Evolutionary conservation across 1,140 invertebrate species (phyloP).

Genomic region (Drosophila obscura): DNA sequence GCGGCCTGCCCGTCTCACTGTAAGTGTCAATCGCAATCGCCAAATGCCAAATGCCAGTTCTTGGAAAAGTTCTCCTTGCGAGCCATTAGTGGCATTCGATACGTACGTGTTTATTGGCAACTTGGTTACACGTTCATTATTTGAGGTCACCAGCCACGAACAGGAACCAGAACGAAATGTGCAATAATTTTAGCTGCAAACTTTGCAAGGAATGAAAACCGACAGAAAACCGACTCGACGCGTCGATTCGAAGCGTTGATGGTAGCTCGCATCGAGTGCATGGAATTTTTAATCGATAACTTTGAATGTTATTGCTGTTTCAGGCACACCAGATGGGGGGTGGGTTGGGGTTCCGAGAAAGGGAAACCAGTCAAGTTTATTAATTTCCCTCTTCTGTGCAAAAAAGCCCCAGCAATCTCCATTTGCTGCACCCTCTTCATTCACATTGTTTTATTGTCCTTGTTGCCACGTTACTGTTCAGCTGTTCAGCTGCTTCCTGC

Average conservation of each 20-base stretch:
- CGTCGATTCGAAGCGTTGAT: constrained; percentile 10
- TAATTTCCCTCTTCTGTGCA: constrained; percentile 37
- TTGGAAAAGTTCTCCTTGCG: constrained; percentile 38
- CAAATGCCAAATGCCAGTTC: constrained; percentile 42
- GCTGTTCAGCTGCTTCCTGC: not conserved
- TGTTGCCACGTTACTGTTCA: constrained; percentile 7
- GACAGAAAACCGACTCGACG: constrained; percentile 21
- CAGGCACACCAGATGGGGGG: constrained; percentile 23
- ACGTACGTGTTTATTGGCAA: constrained; percentile 72
- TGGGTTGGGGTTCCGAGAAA: not conserved
- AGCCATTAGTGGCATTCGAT: constrained; percentile 63
- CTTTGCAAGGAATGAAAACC: constrained; percentile 29
- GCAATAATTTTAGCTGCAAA: constrained; percentile 48
- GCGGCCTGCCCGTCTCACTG: constrained; percentile 1
- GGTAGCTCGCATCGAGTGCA: constrained; percentile 23
- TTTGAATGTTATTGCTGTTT: constrained; percentile 58
- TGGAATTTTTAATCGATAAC: constrained; percentile 67
- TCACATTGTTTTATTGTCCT: constrained; percentile 22
- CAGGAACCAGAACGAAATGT: constrained; percentile 42
- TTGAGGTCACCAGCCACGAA: constrained; percentile 53
- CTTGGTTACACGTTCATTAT: constrained; percentile 56
- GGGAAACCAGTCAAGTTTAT: constrained; percentile 56
- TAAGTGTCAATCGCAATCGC: constrained; percentile 53
- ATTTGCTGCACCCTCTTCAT: constrained; percentile 18
- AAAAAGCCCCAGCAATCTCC: constrained; percentile 12